These are phyloP conservation scores for Stichodactyla helianthus DNA, from an alignment of 64 coral and sea anemone genomes.

Conservation along the genomic window DNA sequence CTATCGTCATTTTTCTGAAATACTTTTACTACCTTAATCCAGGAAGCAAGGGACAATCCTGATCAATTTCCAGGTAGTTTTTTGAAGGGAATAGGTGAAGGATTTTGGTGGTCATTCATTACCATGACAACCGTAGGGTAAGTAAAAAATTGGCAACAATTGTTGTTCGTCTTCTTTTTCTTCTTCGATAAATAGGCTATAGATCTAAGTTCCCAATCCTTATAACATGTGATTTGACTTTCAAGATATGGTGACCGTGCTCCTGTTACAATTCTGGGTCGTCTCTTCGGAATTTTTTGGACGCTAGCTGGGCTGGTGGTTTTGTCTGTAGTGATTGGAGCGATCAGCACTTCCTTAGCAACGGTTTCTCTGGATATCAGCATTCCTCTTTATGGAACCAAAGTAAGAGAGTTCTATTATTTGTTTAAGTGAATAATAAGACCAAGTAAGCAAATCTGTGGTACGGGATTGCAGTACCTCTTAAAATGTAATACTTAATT, in stretches of 20 bases:
- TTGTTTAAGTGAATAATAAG: background rate
- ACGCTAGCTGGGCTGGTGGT: conserved; percentile 51
- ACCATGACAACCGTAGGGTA: conserved; percentile 67
- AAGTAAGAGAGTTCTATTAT: background rate
- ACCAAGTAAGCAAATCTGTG: background rate
- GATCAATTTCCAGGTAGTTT: conserved; percentile 47
- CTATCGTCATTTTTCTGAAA: too few species aligned
- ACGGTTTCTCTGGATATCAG: conserved; percentile 11
- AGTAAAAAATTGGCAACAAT: background rate
- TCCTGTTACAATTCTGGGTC: conserved; percentile 33
- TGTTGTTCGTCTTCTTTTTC: background rate
- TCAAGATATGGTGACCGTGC: conserved; percentile 65
- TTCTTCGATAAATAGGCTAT: background rate
- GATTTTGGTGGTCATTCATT: conserved; percentile 77
- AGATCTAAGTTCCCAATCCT: too few species aligned
- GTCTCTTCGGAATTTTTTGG: conserved; percentile 47
- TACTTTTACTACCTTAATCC: background rate
- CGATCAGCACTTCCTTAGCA: conserved; percentile 37
- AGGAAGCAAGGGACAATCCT: conserved; percentile 49
- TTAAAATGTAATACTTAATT: too few species aligned
- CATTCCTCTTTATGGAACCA: conserved; percentile 56
- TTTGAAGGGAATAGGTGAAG: conserved; percentile 51
- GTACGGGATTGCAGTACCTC: too few species aligned
- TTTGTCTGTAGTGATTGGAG: conserved; percentile 30
- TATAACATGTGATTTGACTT: background rate